Evolutionary conservation across 1,140 invertebrate genomes (phyloP), one percentile per base, ranked within the genome.

Genomic region (Agraylea sexmaculata): DNA sequence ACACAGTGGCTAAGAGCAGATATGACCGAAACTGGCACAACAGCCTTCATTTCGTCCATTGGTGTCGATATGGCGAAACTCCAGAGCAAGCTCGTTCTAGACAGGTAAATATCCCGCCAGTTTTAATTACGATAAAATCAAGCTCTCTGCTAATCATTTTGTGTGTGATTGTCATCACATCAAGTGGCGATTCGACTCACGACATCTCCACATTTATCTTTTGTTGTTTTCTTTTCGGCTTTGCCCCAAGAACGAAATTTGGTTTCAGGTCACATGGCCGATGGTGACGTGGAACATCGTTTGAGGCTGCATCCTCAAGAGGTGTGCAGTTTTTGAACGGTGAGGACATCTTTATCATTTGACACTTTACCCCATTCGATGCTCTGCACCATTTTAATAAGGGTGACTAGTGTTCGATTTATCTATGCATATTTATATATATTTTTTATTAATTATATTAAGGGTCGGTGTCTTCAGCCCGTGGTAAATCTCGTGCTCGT

Each of bases 31-130:
- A 72, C 55, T 77, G 75, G 74, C 74, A 78, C 53, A 78, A 76
- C 59, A 73, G 69, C 37, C 68, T 77, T 55, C 75, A 78, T 59
- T 77, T 78, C 59, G 73, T 73, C 33, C 74, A 75, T 54, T 77
- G 72, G 71, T 76, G 74, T 60, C 66, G 75, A 31, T 77, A 77
- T 45, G 74, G 73, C 32, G 71, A 72, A 57, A 70, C 71, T 37
- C 70, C 70, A 51, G 70, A 73, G 53, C 70, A 74, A 55, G 66
- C 69, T 55, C 67, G 73, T 45, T 70, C 71, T 58, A 67, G 71
- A 69, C 73, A 76, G 68, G 74, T 77, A 70, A 60, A 49, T 53
- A 42, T 23, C 23, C 34, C 20, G 16, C n/a, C 17, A 40, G 16
- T 36, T 37, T 22, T 22, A 12, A 22, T 13, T n/a, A 15, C 17